Conservation (phyloP, 2,888 invertebrate genomes). For the Neoscelio sp. region DNA sequence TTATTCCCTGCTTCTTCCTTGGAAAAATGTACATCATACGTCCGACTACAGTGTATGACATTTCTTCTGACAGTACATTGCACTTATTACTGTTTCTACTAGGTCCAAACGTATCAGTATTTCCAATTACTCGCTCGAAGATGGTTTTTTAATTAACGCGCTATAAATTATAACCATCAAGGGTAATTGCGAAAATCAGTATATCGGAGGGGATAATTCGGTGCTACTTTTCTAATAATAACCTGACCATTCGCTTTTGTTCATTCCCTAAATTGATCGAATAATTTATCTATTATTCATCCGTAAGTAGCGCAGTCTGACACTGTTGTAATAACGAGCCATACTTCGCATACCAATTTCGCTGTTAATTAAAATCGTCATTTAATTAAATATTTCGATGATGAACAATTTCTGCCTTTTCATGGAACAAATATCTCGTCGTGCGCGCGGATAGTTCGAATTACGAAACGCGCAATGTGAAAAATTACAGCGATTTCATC, state of each 20-base stretch:
- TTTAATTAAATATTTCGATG: conserved; percentile 63
- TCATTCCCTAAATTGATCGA: conserved; percentile 40
- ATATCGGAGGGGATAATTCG: conserved; percentile 10
- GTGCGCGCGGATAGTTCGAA: conserved; percentile 43
- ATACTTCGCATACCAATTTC: conserved; percentile 52
- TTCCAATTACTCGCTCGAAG: too few relatives aligned
- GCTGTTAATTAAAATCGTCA: conserved; percentile 64
- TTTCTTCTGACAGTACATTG: too few relatives aligned
- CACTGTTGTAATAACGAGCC: conserved; percentile 60
- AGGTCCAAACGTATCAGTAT: too few relatives aligned
- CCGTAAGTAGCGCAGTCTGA: conserved; percentile 46
- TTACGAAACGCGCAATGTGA: conserved; percentile 45
- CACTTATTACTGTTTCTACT: too few relatives aligned
- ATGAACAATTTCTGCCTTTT: conserved; percentile 58
- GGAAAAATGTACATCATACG: too few relatives aligned
- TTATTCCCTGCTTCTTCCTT: too few relatives aligned
- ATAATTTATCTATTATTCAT: conserved; percentile 51
- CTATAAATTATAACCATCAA: conserved; percentile 20
- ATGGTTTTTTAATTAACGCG: conserved; percentile 6
- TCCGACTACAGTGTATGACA: too few relatives aligned
- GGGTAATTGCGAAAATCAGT: too few relatives aligned
- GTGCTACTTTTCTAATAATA: conserved; percentile 42
- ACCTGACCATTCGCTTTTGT: conserved; percentile 31
- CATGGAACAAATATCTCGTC: conserved; percentile 38
- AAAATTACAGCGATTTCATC: conserved; percentile 57